These are phyloP conservation scores for Drosophila melanocephala DNA, from an alignment of 2,888 invertebrate species.

Conservation along the genomic window DNA sequence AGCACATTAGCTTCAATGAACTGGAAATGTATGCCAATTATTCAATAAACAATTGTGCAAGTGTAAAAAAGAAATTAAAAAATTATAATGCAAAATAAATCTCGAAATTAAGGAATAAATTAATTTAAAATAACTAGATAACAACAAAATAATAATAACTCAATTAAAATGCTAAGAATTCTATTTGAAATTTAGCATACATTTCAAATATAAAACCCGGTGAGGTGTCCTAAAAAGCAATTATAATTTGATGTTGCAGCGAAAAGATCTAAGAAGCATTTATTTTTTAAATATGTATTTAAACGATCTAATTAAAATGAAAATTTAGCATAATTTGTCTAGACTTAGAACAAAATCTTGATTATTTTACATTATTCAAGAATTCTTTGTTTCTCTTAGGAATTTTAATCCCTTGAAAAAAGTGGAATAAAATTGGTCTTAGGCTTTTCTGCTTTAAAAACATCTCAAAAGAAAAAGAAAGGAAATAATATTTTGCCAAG, in stretches of 20 bases:
- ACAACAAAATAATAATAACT: conserved; percentile 2
- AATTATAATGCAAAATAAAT: conserved; percentile 35
- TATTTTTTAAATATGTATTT: background rate
- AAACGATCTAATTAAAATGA: background rate
- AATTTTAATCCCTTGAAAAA: background rate
- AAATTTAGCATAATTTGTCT: background rate
- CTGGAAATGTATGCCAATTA: conserved; percentile 67
- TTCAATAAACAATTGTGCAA: conserved; percentile 39
- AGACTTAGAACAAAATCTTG: background rate
- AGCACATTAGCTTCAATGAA: conserved; percentile 67
- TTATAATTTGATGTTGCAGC: background rate
- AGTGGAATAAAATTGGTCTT: background rate
- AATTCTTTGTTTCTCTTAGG: background rate
- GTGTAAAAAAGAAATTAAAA: conserved; percentile 6
- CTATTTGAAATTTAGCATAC: background rate
- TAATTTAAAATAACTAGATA: conserved; percentile 28
- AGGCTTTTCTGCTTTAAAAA: background rate
- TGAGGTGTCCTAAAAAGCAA: background rate
- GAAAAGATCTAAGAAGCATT: background rate
- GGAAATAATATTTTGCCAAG: background rate
- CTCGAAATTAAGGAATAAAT: conserved; percentile 32
- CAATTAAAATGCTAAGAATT: conserved; percentile 7
- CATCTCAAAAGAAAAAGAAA: background rate
- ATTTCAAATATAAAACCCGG: background rate
- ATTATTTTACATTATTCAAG: background rate